Conservation (phyloP, 2,113 vertebrate genomes). For the Nothoprocta perdicaria region DNA sequence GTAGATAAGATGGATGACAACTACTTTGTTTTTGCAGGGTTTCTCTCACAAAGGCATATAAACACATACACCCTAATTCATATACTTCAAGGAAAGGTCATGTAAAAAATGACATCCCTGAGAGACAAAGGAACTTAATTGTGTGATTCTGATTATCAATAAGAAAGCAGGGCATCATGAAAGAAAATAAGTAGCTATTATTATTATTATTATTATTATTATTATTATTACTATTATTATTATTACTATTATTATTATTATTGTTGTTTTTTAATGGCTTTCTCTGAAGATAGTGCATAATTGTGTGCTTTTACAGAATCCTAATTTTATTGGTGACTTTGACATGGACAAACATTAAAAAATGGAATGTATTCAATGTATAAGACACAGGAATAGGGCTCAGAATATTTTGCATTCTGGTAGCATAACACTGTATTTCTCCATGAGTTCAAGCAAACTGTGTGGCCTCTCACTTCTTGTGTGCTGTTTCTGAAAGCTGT, state of each 20-base stretch:
- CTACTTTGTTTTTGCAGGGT: background rate
- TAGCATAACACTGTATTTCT: background rate
- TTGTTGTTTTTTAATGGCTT: background rate
- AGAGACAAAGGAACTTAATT: background rate
- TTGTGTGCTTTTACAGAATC: background rate
- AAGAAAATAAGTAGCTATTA: background rate
- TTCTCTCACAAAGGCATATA: background rate
- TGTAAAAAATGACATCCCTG: background rate
- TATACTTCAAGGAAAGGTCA: background rate
- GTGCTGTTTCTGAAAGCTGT: background rate
- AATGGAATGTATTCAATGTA: background rate
- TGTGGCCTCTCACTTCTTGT: background rate
- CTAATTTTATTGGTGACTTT: background rate
- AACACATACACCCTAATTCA: fast-evolving
- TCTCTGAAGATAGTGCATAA: background rate
- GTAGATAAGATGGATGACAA: background rate
- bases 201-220: background rate
- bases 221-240: background rate
- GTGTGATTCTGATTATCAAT: background rate
- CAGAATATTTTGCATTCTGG: background rate
- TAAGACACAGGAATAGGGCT: background rate
- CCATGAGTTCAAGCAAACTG: background rate
- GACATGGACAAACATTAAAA: background rate
- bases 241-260: background rate
- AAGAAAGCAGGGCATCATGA: background rate